Conservation (phyloP, 2,888 invertebrate genomes). For the Prosapia bicincta region DNA sequence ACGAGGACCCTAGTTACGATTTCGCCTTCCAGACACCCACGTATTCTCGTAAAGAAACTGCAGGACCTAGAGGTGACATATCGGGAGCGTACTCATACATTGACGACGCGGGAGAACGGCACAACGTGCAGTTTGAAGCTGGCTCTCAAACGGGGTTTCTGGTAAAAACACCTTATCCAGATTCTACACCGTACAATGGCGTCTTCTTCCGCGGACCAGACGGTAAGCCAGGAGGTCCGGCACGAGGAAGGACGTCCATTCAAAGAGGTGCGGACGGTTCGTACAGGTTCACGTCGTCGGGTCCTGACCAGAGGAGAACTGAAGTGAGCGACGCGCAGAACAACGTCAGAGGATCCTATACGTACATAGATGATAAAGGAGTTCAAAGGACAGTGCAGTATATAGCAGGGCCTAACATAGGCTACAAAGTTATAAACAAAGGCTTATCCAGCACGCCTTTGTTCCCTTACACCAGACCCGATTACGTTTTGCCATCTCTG, state of each 20-base stretch:
- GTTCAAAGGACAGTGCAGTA: slow-evolving; percentile 73
- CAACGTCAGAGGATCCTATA: slow-evolving; percentile 71
- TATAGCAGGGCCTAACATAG: slow-evolving; percentile 74
- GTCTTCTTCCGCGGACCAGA: slow-evolving; percentile 62
- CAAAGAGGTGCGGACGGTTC: slow-evolving; percentile 69
- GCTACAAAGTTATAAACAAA: slow-evolving; percentile 69
- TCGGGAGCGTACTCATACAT: slow-evolving; percentile 65
- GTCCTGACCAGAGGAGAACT: slow-evolving; percentile 71
- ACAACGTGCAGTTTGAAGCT: slow-evolving; percentile 72
- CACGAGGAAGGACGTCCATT: slow-evolving; percentile 65
- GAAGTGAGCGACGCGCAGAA: slow-evolving; percentile 70
- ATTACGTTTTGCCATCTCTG: slow-evolving; percentile 18
- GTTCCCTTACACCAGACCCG: slow-evolving; percentile 51
- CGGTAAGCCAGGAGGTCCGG: slow-evolving; percentile 46
- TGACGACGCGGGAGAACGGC: slow-evolving; percentile 71
- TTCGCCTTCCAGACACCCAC: slow-evolving; percentile 65
- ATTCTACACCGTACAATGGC: slow-evolving; percentile 49
- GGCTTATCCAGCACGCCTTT: slow-evolving; percentile 61
- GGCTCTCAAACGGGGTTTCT: slow-evolving; percentile 73
- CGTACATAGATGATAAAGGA: slow-evolving; percentile 74
- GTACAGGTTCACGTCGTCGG: slow-evolving; percentile 70
- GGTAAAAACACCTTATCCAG: slow-evolving; percentile 64
- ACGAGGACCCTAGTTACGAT: slow-evolving; percentile 71
- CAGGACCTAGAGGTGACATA: slow-evolving; percentile 10
- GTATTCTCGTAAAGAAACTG: slow-evolving; percentile 61